phyloP scores from a whole-genome alignment of 35 echinoderm and acorn worm species.

The Lytechinus pictus region DNA sequence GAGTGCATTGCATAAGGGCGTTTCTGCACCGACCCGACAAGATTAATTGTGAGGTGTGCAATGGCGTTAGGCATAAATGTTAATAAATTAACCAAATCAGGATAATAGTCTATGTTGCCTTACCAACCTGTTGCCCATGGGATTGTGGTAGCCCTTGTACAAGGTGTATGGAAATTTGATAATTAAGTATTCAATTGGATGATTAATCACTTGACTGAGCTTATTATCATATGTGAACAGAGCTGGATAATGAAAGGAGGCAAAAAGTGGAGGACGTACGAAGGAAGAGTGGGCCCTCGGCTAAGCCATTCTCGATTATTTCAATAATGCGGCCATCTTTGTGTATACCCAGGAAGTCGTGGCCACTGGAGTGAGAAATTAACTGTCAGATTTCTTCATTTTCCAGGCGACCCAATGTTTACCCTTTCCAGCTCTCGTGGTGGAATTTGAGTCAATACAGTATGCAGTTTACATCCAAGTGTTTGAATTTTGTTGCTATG shows the following conservation, averaged over 20 bases:
- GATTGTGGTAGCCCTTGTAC: too few relatives aligned
- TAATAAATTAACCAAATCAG: too few relatives aligned
- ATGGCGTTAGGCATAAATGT: too few relatives aligned
- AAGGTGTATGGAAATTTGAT: too few relatives aligned
- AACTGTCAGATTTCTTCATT: slow-evolving; percentile 39
- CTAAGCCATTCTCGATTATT: slow-evolving; percentile 4
- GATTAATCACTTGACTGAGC: too few relatives aligned
- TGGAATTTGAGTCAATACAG: not conserved
- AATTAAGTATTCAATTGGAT: too few relatives aligned
- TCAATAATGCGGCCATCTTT: not conserved
- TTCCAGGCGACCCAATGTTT: not conserved
- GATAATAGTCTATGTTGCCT: too few relatives aligned
- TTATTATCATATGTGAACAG: too few relatives aligned
- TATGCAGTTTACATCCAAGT: not conserved
- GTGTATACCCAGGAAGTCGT: not conserved
- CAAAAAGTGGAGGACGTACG: not conserved
- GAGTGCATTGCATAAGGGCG: too few relatives aligned
- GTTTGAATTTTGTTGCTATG: slow-evolving; percentile 2
- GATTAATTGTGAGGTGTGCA: too few relatives aligned
- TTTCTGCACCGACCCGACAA: too few relatives aligned
- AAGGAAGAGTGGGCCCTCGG: not conserved
- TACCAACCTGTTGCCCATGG: too few relatives aligned
- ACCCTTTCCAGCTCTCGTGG: not conserved
- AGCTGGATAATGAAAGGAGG: not conserved
- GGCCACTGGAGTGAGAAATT: slow-evolving; percentile 36